Conservation (phyloP, 2,888 invertebrate species). For the Salticus scenicus region DNA sequence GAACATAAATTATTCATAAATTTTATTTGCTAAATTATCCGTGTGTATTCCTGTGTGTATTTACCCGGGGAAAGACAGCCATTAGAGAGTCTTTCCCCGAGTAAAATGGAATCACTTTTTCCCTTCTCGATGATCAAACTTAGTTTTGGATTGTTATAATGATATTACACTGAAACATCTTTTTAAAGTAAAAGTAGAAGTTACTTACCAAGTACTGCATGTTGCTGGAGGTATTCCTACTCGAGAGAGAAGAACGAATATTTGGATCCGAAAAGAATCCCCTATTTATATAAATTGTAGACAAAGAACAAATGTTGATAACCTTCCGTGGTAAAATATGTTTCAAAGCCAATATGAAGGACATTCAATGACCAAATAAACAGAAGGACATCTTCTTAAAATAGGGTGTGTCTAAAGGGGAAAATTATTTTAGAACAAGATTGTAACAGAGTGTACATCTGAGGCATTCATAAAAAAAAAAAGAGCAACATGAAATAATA, state of each 20-base stretch:
- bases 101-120: no score
- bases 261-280: not conserved
- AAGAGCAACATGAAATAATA: no score
- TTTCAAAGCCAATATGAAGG: not conserved
- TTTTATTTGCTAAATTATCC: no score
- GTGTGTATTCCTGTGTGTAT: no score
- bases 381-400: not conserved
- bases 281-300: not conserved
- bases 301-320: not conserved
- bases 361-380: no score
- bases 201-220: constrained; percentile 10
- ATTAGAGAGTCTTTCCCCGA: no score
- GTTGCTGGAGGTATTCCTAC: not conserved
- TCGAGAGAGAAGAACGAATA: not conserved
- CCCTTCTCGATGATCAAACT: no score
- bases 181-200: not conserved
- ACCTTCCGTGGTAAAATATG: not conserved
- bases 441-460: not conserved
- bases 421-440: not conserved
- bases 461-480: no score
- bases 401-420: not conserved
- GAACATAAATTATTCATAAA: no score
- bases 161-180: no score
- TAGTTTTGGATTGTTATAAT: no score
- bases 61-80: no score